A percentile compares a stretch with the other conserved stretches of the same genome.
Evolutionary conservation across 1,140 invertebrate species (phyloP).

Genomic region (Euwallacea fornicatus): DNA sequence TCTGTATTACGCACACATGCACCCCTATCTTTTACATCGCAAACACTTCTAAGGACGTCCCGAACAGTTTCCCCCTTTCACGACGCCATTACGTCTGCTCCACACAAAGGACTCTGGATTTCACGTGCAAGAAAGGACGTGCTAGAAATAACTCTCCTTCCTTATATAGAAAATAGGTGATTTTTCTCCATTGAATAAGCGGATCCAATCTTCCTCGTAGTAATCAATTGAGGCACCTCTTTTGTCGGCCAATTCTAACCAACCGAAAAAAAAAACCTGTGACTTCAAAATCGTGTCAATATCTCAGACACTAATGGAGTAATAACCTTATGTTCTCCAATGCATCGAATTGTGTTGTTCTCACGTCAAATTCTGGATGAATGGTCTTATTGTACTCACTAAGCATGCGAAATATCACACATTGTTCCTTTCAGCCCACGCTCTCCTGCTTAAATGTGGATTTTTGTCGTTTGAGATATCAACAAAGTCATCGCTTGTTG

Average conservation of each 20-base stretch:
- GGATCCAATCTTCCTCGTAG: too few species aligned
- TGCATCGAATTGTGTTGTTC: too few species aligned
- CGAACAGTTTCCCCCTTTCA: constrained; percentile 6
- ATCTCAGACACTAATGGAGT: not conserved
- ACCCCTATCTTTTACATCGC: constrained; percentile 14
- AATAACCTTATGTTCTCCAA: not conserved
- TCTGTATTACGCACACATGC: not conserved
- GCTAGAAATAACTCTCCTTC: not conserved
- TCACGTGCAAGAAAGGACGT: constrained; percentile 1
- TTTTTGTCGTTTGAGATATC: not conserved
- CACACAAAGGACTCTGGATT: not conserved
- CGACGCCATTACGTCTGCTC: constrained; percentile 8
- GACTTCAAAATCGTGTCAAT: too few species aligned
- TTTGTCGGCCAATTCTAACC: too few species aligned
- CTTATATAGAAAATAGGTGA: too few species aligned
- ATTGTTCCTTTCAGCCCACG: not conserved
- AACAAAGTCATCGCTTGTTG: not conserved
- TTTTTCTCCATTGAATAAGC: too few species aligned
- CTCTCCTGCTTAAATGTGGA: constrained; percentile 6
- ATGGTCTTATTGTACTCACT: not conserved
- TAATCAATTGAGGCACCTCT: too few species aligned
- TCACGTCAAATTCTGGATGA: not conserved
- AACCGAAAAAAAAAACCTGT: too few species aligned
- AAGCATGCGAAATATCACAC: constrained; percentile 1
- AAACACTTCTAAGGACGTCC: constrained; percentile 16